Base-by-base conservation (phyloP, 1,140 invertebrate genomes). In the Eurosta solidaginis region DNA sequence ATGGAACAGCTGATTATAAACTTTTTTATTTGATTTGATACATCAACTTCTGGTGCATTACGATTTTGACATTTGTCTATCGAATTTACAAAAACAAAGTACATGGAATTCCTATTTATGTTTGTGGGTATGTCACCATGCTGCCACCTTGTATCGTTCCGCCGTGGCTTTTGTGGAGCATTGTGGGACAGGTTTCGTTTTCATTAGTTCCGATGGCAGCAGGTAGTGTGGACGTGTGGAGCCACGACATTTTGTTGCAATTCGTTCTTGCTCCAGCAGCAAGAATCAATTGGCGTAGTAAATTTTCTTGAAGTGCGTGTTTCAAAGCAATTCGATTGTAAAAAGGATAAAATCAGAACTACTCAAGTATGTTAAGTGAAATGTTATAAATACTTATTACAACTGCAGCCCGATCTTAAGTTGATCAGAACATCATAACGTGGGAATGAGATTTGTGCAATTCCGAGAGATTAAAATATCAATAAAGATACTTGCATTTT, bases 171-270 rank as follows among this genome's bases (percentile, higher is more conserved):
- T 47, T 47, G 45, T 9, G 45, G 22, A 25, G 22, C 25, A 54
- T 54, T 20, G 50, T 54, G 50, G 50, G 14, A 76, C 50, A 25
- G n/a, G 52, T 76, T 76, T 40, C 75, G 52, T 54, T 76, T 78
- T 80, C 77, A 80, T 80, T 80, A 78, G 78, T 80, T 77, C 74
- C 79, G 78, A n/a, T 80, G 79, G 74, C 74, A 78, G 63, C 36
- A 44, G 14, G 42, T 76, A 54, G 74, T 80, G 77, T 78, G 77
- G 79, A 80, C 77, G 79, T 80, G 79, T 63, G 22, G 6, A 14
- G 3, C 12, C n/a, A 33, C 2, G 5, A 14, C 1, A 7, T 7
- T 59, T 2, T 59, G 10, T 17, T 1, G 14, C 7, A 36, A 33
- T 33, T 29, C 14, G 7, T 36, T n/a, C 17, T n/a, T n/a, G n/a